phyloP scores from a whole-genome alignment of 2,797 vertebrate genomes.

The Gymnothorax reevesii region DNA sequence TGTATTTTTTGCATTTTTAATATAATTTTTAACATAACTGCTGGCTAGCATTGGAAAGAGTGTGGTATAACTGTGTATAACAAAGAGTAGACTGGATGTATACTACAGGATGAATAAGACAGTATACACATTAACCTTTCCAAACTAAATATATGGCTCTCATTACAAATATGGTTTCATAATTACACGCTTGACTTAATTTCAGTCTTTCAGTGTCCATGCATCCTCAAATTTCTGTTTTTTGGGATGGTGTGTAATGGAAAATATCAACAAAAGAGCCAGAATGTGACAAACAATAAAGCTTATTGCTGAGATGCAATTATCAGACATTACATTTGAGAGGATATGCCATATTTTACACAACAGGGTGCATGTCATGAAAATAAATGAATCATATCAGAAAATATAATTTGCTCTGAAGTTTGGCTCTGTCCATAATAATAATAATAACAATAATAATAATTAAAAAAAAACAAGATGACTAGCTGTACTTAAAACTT shows the following conservation, averaged over 20 bases:
- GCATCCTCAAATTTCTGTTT: background rate
- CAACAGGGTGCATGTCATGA: background rate
- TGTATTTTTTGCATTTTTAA: background rate
- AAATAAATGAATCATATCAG: background rate
- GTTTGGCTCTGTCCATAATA: background rate
- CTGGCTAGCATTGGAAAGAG: no score
- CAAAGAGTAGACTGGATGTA: background rate
- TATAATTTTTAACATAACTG: slow-evolving; percentile 7
- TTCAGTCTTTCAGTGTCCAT: background rate
- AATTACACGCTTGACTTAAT: slow-evolving; percentile 3
- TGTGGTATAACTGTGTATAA: background rate
- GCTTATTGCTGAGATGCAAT: background rate
- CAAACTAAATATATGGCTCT: background rate
- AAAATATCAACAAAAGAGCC: slow-evolving; percentile 2
- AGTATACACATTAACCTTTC: background rate
- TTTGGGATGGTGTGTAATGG: background rate
- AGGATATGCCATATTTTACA: background rate
- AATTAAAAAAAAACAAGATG: background rate
- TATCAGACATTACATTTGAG: background rate
- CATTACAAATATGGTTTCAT: background rate
- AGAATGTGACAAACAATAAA: slow-evolving; percentile 12
- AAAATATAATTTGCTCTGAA: background rate
- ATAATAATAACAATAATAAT: background rate
- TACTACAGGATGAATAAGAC: background rate
- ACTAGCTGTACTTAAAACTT: background rate